Evolutionary conservation across 2,113 vertebrate genomes (phyloP), one percentile per base, ranked within the genome.

Genomic region (Amblyornis subalaris): DNA sequence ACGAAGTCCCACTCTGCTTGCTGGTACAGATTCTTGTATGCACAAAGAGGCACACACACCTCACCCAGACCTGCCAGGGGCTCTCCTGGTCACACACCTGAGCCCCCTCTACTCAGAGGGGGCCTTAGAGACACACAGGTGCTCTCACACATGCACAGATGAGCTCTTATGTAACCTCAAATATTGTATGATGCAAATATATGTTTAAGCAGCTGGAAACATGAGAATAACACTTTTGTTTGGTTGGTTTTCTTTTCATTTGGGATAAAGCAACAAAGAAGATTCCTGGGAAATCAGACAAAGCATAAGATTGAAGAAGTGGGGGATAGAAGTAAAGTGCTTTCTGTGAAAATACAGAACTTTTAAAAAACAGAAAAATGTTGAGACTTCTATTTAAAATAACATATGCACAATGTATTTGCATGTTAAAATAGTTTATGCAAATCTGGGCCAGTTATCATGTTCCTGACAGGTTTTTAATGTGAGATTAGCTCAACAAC

Each of bases 401-500:
- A 88, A 51, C 24, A 47, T 9, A 19, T 71, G 15, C 20, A 75
- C 31, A 82, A 71, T 44, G 4, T 20, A 71, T 75, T 45, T 64
- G 10, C 31, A 14, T 65, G 4, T n/a, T 80, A 73, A 53, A 92
- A 78, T 13, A 74, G 8, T 31, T 91, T 78, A 67, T 74, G 65
- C 33, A 93, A 85, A 79, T 85, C 36, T 57, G 14, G 20, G 13
- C 25, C 11, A 53, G 22, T 83, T 88, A 86, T 72, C 57, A 81
- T 64, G 15, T 65, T 91, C 35, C 33, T 85, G 50, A 57, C 36
- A 82, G 31, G 9, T 82, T 89, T 84, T 82, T 75, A 89, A 65
- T 45, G 36, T 72, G 23, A 71, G 18, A 44, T 73, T 72, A 88
- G 9, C 36, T 87, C 50, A 65, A 65, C 10, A 65, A 7, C 13